Conservation (phyloP, 2,113 vertebrate species). For the Plestiodon gilberti region DNA sequence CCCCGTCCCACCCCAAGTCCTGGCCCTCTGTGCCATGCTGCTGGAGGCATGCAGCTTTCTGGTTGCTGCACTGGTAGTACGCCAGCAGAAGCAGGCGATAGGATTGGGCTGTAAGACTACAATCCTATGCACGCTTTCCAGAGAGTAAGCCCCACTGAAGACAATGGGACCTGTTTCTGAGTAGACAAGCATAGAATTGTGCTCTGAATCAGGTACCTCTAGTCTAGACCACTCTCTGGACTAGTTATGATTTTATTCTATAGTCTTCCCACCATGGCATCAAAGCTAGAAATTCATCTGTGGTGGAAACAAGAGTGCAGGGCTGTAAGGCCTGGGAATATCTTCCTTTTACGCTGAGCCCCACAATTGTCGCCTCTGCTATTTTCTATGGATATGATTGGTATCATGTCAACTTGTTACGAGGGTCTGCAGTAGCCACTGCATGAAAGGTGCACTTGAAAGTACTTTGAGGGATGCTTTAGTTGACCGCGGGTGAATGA, state of each 20-base stretch:
- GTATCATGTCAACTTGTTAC: not conserved
- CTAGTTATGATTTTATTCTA: not conserved
- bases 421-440: not conserved
- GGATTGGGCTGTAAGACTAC: too few relatives aligned
- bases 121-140: too few relatives aligned
- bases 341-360: conserved; percentile 19
- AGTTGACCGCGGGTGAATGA: not conserved
- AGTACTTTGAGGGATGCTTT: not conserved
- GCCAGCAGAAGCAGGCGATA: too few relatives aligned
- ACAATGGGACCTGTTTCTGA: too few relatives aligned
- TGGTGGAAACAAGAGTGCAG: not conserved
- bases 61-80: too few relatives aligned
- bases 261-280: too few relatives aligned
- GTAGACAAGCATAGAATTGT: too few relatives aligned
- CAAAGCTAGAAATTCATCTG: not conserved
- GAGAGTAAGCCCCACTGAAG: too few relatives aligned
- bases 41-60: too few relatives aligned
- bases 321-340: not conserved
- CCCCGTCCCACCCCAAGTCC: too few relatives aligned
- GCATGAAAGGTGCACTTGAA: not conserved
- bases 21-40: too few relatives aligned
- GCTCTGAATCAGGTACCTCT: not conserved
- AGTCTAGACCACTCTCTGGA: not conserved
- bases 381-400: not conserved
- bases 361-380: not conserved